Percentiles rank a stretch among this genome's conserved stretches.
Evolutionary conservation across 2,113 vertebrate species (phyloP).

Genomic region (Petrocephalus zakoni): DNA sequence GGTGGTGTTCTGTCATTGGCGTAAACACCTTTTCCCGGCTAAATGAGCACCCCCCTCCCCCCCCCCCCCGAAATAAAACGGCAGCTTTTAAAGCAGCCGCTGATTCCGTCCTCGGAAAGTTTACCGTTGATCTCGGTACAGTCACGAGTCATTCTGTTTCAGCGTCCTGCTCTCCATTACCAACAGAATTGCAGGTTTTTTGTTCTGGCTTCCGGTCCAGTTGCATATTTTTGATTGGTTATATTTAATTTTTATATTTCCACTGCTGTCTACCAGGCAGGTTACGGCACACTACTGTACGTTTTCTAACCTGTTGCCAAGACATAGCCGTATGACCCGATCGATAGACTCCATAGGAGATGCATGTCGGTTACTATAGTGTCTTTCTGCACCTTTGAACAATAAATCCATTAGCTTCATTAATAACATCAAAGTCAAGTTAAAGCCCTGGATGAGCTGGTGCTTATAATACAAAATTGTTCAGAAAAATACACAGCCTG

Average conservation of each 20-base stretch:
- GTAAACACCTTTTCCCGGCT: background rate
- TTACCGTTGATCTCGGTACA: background rate
- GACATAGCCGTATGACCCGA: background rate
- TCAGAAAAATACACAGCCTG: background rate
- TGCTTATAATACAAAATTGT: background rate
- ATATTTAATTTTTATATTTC: background rate
- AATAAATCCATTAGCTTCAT: background rate
- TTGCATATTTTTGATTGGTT: background rate
- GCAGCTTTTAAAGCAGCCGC: background rate
- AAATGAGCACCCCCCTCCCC: background rate
- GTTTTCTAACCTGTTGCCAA: conserved; percentile 5
- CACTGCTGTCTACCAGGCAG: background rate
- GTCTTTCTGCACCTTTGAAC: background rate
- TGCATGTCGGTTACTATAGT: background rate
- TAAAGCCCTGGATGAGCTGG: background rate
- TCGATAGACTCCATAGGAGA: background rate
- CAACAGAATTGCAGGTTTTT: background rate
- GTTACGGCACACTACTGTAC: background rate
- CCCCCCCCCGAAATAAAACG: background rate
- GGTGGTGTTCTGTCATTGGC: background rate
- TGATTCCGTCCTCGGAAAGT: background rate
- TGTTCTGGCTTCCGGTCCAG: background rate
- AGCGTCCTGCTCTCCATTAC: background rate
- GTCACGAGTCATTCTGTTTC: background rate
- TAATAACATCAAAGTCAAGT: background rate